phyloP scores from a whole-genome alignment of 2,797 vertebrate genomes.

The Oreochromis grahami region DNA sequence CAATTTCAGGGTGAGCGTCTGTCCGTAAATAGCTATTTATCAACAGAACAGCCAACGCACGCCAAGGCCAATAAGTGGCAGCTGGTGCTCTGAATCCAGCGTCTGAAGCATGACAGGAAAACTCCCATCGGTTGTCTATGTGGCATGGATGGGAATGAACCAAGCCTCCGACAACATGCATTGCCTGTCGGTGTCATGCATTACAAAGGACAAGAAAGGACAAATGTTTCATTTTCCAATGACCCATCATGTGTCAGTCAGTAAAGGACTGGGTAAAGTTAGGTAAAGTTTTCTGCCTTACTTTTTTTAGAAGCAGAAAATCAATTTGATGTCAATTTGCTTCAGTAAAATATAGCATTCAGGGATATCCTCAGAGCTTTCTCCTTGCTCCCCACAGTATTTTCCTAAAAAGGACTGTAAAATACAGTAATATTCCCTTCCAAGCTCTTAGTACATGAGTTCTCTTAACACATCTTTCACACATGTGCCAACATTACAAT shows the following conservation, averaged over 20 bases:
- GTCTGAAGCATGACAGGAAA: conserved; percentile 19
- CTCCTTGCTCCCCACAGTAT: background rate
- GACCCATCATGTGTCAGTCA: background rate
- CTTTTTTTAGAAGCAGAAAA: background rate
- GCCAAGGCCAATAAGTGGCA: conserved; percentile 51
- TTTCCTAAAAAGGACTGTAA: background rate
- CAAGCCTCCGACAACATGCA: conserved; percentile 1
- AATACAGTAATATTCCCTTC: background rate
- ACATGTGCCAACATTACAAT: background rate
- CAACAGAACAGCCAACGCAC: conserved; percentile 13
- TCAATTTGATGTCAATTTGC: background rate
- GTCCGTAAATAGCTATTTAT: conserved; percentile 58
- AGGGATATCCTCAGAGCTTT: background rate
- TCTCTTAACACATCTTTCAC: background rate
- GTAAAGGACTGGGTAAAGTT: background rate
- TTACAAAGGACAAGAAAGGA: conserved; percentile 1
- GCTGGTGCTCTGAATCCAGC: conserved; percentile 44
- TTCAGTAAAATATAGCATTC: background rate
- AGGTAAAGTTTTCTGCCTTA: background rate
- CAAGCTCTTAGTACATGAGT: background rate
- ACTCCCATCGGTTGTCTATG: background rate
- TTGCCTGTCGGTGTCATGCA: background rate
- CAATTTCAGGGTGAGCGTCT: conserved; percentile 51
- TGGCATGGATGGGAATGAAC: conserved; percentile 13
- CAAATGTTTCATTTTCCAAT: background rate